Conservation (phyloP, 2,888 invertebrate species). For the Drosophila neonasuta region DNA sequence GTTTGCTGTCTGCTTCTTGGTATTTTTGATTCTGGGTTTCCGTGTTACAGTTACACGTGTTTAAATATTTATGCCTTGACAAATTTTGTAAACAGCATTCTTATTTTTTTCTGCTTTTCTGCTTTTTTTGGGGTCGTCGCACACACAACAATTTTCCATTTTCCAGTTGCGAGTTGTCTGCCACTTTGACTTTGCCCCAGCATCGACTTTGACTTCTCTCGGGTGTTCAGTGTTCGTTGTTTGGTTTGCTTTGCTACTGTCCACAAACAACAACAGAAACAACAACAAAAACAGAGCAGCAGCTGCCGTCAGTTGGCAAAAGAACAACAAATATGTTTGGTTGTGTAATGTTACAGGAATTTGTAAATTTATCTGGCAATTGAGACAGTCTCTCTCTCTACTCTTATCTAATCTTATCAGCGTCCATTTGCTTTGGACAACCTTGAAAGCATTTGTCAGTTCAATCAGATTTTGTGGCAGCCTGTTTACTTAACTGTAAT, state of each 20-base stretch:
- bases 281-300: conserved; percentile 29
- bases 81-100: conserved; percentile 73
- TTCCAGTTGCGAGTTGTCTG: conserved; percentile 12
- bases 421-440: conserved; percentile 30
- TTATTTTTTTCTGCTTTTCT: conserved; percentile 10
- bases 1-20: conserved; percentile 9
- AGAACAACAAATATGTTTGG: conserved; percentile 17
- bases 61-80: conserved; percentile 74
- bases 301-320: conserved; percentile 63
- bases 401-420: conserved; percentile 56
- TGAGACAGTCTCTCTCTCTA: conserved; percentile 23
- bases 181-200: conserved; percentile 14
- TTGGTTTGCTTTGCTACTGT: conserved; percentile 34
- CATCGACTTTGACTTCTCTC: conserved; percentile 26
- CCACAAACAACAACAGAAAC: conserved; percentile 37
- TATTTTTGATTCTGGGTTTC: conserved; percentile 22
- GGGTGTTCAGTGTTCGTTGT: conserved; percentile 27
- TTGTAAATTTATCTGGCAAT: conserved; percentile 41
- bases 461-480: conserved; percentile 4
- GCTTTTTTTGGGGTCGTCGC: conserved; percentile 17
- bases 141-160: conserved; percentile 8
- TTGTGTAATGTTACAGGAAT: conserved; percentile 31
- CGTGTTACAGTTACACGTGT: conserved; percentile 69
- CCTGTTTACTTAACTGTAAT: conserved; percentile 3
- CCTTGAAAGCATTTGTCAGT: conserved; percentile 39